phyloP scores from a whole-genome alignment of 2,888 invertebrate species.

The Amblyjoppa proteus region DNA sequence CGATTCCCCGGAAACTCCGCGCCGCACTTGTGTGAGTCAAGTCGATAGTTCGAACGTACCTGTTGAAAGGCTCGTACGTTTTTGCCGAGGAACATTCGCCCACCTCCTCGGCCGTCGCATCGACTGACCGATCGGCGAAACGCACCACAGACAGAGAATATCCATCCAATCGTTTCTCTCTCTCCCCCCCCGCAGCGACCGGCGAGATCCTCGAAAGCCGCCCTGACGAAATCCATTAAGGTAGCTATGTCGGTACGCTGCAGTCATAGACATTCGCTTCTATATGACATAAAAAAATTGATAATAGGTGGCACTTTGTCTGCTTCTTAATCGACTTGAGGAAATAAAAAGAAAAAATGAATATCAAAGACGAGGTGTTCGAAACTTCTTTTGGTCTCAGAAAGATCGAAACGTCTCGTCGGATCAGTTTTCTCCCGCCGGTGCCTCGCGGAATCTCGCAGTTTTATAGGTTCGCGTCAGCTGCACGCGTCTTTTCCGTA shows the following conservation, averaged over 20 bases:
- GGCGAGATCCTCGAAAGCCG: neutral
- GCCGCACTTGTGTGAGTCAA: constrained; percentile 55
- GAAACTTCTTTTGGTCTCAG: neutral
- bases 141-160: neutral
- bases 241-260: too few relatives aligned
- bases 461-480: constrained; percentile 51
- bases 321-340: neutral
- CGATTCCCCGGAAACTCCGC: neutral
- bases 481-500: constrained; percentile 56
- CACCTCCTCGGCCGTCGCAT: constrained; percentile 4
- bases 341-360: neutral
- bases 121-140: constrained; percentile 31
- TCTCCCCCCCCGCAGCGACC: neutral
- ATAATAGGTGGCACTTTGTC: too few relatives aligned
- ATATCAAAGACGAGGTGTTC: neutral
- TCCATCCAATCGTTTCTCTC: neutral
- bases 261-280: too few relatives aligned
- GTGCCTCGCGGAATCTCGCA: constrained; percentile 30
- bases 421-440: constrained; percentile 7
- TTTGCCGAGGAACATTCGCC: constrained; percentile 31
- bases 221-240: neutral
- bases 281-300: too few relatives aligned
- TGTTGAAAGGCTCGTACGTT: constrained; percentile 73
- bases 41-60: constrained; percentile 70
- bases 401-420: neutral